These are phyloP conservation scores for Pangasius mekongensis DNA, from an alignment of 2,797 vertebrate species.

Conservation along the genomic window DNA sequence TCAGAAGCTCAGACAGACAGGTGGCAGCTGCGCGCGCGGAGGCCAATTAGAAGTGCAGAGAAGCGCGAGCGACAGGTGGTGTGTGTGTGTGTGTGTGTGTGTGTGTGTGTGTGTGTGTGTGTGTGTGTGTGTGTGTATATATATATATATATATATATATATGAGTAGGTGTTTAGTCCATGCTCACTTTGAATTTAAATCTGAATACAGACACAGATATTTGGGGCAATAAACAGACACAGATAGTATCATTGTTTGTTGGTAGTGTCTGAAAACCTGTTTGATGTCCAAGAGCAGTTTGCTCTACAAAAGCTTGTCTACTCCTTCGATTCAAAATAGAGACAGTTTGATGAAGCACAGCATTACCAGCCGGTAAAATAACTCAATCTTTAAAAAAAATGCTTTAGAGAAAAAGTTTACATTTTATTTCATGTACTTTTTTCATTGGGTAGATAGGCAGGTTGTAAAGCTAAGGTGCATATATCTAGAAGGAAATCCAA, in stretches of 20 bases:
- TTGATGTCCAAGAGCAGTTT: constrained; percentile 1
- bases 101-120: background rate
- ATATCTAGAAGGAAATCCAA: background rate
- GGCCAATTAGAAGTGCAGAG: background rate
- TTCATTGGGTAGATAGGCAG: background rate
- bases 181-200: background rate
- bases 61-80: constrained; percentile 9
- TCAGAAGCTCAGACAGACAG: background rate
- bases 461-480: background rate
- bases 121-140: background rate
- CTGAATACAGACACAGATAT: no score
- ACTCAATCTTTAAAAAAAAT: background rate
- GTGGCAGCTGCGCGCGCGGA: constrained; percentile 6
- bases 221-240: background rate
- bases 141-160: no score
- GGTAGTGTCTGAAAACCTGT: background rate
- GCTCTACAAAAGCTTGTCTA: background rate
- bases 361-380: background rate
- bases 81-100: background rate
- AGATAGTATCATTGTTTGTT: background rate
- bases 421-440: background rate
- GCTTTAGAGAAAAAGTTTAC: background rate
- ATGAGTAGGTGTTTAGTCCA: background rate
- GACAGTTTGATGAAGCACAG: background rate
- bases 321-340: background rate